A percentile compares a stretch with the other conserved stretches of the same genome.
Conservation (phyloP, 2,888 invertebrate species). For the Athalia rosae region DNA sequence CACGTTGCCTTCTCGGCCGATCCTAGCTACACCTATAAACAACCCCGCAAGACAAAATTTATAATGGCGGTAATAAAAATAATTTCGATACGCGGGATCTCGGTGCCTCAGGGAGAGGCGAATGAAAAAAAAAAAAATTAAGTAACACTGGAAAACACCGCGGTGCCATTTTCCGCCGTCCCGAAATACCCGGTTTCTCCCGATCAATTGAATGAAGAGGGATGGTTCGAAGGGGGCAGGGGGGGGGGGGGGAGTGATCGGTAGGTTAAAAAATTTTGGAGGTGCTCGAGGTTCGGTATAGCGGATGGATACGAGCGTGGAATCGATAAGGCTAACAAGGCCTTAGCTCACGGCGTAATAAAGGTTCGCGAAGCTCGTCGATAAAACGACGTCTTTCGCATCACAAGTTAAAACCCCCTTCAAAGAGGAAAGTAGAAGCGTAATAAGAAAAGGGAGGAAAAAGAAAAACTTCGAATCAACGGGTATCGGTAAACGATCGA, state of each 20-base stretch:
- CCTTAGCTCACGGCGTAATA: slow-evolving; percentile 55
- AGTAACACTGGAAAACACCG: too few relatives aligned
- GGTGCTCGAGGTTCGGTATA: neutral
- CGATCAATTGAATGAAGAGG: too few relatives aligned
- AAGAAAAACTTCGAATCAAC: neutral
- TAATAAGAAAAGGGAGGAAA: neutral
- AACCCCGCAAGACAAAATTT: too few relatives aligned
- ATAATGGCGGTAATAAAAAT: too few relatives aligned
- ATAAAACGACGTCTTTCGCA: slow-evolving; percentile 50
- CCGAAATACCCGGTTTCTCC: too few relatives aligned
- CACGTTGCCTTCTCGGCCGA: neutral
- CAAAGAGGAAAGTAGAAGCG: neutral
- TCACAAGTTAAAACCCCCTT: slow-evolving; percentile 13
- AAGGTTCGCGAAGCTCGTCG: slow-evolving; percentile 57
- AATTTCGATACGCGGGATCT: too few relatives aligned
- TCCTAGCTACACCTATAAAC: too few relatives aligned
- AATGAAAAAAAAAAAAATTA: too few relatives aligned
- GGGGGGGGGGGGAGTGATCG: neutral
- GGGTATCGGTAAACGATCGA: slow-evolving; percentile 31
- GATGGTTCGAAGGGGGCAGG: too few relatives aligned
- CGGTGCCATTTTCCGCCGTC: too few relatives aligned
- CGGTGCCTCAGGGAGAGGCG: too few relatives aligned
- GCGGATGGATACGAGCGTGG: slow-evolving; percentile 39
- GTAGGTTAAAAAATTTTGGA: neutral
- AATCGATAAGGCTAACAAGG: slow-evolving; percentile 61